Base-by-base conservation (phyloP, 1,140 invertebrate species). In the Hylaeus anthracinus region DNA sequence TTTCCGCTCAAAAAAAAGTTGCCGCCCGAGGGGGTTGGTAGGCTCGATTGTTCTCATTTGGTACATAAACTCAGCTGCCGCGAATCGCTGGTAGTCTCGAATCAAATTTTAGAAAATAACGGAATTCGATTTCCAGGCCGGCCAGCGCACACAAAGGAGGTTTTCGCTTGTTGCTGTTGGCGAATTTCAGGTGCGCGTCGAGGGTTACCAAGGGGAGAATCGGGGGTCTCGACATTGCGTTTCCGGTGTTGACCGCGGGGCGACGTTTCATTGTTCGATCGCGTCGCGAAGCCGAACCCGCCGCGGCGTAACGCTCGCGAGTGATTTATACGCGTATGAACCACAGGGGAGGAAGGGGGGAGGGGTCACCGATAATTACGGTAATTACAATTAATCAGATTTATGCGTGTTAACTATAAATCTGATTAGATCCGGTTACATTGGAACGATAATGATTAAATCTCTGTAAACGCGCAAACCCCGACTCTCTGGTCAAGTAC, bases 321-420 rank as follows among this genome's bases (percentile, higher is more conserved):
- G 3, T 74, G 72, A 80, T 80, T 73, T 81, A 77, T 61, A 64
- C 39, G 39, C 10, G 72, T 48, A 61, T n/a, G 43, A 83, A 58
- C 79, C 64, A 79, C 63, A 67, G 9, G 41, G 70, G 45, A 26
- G 26, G 0, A 26, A 26, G 26, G 26, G 26, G 26, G 26, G 26
- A 26, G 26, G 26, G 26, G 26, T 26, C 48, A 45, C 61, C 83
- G 78, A 84, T 86, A 85, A 86, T 85, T 82, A 53, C 43, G 43
- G 73, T 82, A 85, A 72, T 86, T 66, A 81, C 61, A 81, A 86
- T 86, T 85, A 86, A 85, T 86, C 83, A 86, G 84, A 86, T 85
- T 86, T 82, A 86, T 84, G 65, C 60, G 53, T 71, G 84, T 86
- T 77, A 86, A 86, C 73, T 77, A 86, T 85, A 86, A 85, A 86